These are phyloP conservation scores for Penaeus vannamei DNA, from an alignment of 1,140 invertebrate species.

Conservation along the genomic window DNA sequence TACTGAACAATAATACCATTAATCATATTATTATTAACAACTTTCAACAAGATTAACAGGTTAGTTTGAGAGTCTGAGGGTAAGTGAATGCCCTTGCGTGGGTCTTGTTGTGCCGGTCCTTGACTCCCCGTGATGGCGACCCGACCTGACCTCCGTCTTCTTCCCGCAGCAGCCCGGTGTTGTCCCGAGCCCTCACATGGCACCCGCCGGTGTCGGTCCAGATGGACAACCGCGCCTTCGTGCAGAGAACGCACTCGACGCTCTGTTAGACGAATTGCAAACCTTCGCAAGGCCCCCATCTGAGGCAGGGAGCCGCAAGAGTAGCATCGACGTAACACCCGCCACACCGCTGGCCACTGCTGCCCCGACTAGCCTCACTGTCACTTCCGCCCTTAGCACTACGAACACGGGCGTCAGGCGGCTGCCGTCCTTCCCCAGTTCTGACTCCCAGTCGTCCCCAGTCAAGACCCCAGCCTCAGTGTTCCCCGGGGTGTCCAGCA, in stretches of 20 bases:
- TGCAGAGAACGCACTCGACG: slow-evolving; percentile 66
- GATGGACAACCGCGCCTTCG: slow-evolving; percentile 64
- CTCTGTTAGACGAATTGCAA: slow-evolving; percentile 61
- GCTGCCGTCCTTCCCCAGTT: slow-evolving; percentile 67
- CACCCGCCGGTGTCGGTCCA: slow-evolving; percentile 59
- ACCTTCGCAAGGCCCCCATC: slow-evolving; percentile 61
- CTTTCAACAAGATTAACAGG: slow-evolving; percentile 19
- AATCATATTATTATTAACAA: slow-evolving; percentile 24
- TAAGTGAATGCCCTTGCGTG: background rate
- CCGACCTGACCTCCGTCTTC: background rate
- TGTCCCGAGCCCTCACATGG: slow-evolving; percentile 62
- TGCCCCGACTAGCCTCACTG: slow-evolving; percentile 26
- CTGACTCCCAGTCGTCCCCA: slow-evolving; percentile 67
- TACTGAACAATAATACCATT: slow-evolving; percentile 4
- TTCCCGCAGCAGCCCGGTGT: slow-evolving; percentile 61
- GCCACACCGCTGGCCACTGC: slow-evolving; percentile 45
- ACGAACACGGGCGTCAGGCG: slow-evolving; percentile 61
- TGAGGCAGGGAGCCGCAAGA: slow-evolving; percentile 59
- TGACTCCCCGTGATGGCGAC: slow-evolving; percentile 43
- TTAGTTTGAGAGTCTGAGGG: slow-evolving; percentile 9
- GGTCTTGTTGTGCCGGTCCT: slow-evolving; percentile 39
- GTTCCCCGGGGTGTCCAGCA: slow-evolving; percentile 51
- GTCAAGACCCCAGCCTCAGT: slow-evolving; percentile 59
- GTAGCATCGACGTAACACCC: slow-evolving; percentile 54
- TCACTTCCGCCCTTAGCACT: slow-evolving; percentile 40